A percentile compares a stretch with the other conserved stretches of the same genome.
These are phyloP conservation scores for Notamacropus eugenii DNA, from an alignment of 2,797 vertebrate species.

Conservation along the genomic window DNA sequence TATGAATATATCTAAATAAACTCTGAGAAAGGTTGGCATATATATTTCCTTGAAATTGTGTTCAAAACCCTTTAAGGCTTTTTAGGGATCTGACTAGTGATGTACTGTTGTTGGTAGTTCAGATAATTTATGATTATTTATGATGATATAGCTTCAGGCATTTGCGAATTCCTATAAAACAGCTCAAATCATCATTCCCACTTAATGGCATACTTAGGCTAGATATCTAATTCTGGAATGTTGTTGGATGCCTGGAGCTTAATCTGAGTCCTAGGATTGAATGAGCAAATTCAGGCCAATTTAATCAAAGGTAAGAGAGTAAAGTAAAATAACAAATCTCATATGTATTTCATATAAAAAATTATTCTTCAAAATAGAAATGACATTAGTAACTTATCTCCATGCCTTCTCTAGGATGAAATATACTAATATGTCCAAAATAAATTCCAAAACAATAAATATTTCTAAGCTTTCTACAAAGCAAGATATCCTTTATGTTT, in stretches of 20 bases:
- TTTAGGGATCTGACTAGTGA: background rate
- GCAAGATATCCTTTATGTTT: slow-evolving; percentile 15
- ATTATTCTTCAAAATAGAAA: slow-evolving; percentile 15
- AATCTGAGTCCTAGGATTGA: background rate
- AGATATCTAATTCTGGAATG: background rate
- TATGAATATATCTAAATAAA: background rate
- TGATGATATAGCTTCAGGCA: background rate
- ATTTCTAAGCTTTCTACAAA: background rate
- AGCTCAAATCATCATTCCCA: slow-evolving; percentile 13
- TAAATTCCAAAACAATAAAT: slow-evolving; percentile 28
- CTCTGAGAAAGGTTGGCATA: slow-evolving; percentile 9
- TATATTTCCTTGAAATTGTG: slow-evolving; percentile 8
- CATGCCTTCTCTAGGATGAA: slow-evolving; percentile 4
- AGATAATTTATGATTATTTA: background rate
- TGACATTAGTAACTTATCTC: slow-evolving; percentile 16
- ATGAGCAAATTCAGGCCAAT: background rate
- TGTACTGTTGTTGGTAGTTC: slow-evolving; percentile 3
- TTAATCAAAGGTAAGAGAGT: slow-evolving; percentile 6
- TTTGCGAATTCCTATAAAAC: background rate
- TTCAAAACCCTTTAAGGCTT: background rate
- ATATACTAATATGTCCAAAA: slow-evolving; percentile 17
- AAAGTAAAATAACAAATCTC: slow-evolving; percentile 3
- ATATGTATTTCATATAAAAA: slow-evolving; percentile 19
- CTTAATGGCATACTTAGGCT: background rate
- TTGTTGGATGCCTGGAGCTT: background rate